Percentiles rank a stretch among this genome's conserved stretches.
Evolutionary conservation across 1,140 invertebrate species (phyloP).

Genomic region (Zaprionus lachaisei): DNA sequence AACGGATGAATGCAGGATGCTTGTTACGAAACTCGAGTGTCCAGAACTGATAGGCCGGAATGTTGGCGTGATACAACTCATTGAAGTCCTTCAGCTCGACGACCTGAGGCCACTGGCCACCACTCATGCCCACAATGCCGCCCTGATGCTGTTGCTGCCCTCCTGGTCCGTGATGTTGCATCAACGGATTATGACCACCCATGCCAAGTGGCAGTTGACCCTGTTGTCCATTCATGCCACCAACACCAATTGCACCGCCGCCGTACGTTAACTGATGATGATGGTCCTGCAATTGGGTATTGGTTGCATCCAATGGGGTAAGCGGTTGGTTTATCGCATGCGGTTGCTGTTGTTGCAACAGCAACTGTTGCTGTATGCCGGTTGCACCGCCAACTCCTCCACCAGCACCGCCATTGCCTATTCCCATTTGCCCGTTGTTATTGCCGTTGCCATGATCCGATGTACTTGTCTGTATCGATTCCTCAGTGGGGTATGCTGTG

Average conservation of each 20-base stretch:
- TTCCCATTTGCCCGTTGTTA: conserved; percentile 20
- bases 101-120: conserved; percentile 90
- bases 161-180: conserved; percentile 77
- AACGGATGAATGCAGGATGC: conserved; percentile 93
- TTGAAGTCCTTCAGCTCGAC: conserved; percentile 93
- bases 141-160: conserved; percentile 84
- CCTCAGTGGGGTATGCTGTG: conserved; percentile 84
- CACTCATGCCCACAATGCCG: conserved; percentile 86
- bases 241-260: conserved; percentile 26
- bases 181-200: conserved; percentile 80
- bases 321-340: conserved; percentile 77
- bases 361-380: conserved; percentile 74
- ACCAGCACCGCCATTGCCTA: conserved; percentile 6
- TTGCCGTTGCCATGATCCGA: conserved; percentile 86
- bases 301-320: conserved; percentile 74
- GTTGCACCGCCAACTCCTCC: conserved; percentile 35
- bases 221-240: neutral
- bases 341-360: conserved; percentile 78
- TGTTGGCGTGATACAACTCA: conserved; percentile 91
- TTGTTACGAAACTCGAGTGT: conserved; percentile 95
- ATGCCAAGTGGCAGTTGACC: conserved; percentile 19
- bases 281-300: conserved; percentile 77
- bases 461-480: conserved; percentile 89
- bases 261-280: conserved; percentile 69
- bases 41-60: conserved; percentile 96